Evolutionary conservation across 2,888 invertebrate species (phyloP).

Genomic region (Eurois occulta): DNA sequence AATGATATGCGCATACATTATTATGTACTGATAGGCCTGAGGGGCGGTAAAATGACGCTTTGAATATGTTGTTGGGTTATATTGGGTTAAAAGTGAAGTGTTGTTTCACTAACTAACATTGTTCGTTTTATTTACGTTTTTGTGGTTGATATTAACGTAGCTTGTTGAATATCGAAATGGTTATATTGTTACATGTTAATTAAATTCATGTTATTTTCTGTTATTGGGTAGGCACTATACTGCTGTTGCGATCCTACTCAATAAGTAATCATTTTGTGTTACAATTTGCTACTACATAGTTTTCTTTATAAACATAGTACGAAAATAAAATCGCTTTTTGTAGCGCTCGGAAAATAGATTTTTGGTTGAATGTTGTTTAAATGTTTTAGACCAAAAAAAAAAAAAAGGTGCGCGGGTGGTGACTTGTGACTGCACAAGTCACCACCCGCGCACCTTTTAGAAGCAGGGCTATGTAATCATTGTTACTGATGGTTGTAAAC

Average conservation of each 20-base stretch:
- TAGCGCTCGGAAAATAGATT: neutral
- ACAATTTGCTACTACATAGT: neutral
- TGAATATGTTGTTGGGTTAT: conserved; percentile 28
- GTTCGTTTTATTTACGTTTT: neutral
- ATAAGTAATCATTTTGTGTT: neutral
- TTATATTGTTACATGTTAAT: neutral
- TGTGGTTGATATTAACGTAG: neutral
- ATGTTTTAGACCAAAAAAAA: neutral
- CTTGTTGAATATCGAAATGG: neutral
- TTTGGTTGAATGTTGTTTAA: neutral
- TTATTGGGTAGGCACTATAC: neutral
- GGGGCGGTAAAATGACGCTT: conserved; percentile 72
- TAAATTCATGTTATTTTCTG: neutral
- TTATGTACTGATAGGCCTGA: conserved; percentile 74
- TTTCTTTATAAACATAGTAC: neutral
- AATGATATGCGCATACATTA: conserved; percentile 85
- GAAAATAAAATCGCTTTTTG: neutral
- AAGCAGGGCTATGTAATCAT: neutral
- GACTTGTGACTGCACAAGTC: too few species aligned
- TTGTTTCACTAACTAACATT: neutral
- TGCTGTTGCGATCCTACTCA: neutral
- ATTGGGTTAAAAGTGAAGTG: neutral
- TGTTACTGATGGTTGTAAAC: neutral
- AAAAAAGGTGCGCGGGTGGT: too few species aligned
- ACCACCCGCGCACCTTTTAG: too few species aligned